Evolutionary conservation across 2,888 invertebrate species (phyloP), one percentile per base, ranked within the genome.

Genomic region (Polydrusus tereticollis): DNA sequence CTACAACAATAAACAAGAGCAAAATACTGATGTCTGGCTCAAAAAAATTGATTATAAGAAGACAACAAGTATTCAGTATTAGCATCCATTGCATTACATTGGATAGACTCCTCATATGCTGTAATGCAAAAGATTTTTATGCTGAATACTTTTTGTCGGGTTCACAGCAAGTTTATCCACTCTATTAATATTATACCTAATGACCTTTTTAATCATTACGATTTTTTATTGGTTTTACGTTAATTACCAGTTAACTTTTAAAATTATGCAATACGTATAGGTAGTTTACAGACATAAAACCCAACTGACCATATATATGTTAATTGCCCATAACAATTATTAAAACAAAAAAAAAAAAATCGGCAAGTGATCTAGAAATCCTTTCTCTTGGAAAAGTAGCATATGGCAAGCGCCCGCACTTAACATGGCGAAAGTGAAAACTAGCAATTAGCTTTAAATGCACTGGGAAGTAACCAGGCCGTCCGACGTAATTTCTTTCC

Each of bases 331-430:
- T 52, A 29, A 52, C 52, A 29, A 52, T 29, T 52, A 20, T 14
- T 8, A 52, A 26, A 43, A 29, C 29, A 43, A 62, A 29, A 38
- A 62, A 45, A 33, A 18, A 45, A 1, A 23, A 18, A 29, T 20
- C 21, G 14, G 47, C 16, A 62, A 62, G 62, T 62, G 47, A 62
- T 62, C 62, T 62, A 62, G 62, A 62, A 62, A 62, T 62, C 69
- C 69, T 69, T 69, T 69, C 68, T 69, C 62, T 62, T 16, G 63
- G 52, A 43, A 21, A 38, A 33, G 33, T 12, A 59, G 55, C 70
- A 70, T 62, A 65, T 70, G 70, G 70, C 41, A 26, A 26, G 70
- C 70, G 70, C 70, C 70, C 70, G 70, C 70, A 45, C 14, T 29
- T 3, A 16, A n/a, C 23, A n/a, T 43, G 18, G 50, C 50, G 59